Evolutionary conservation across 2,888 invertebrate genomes (phyloP).

Genomic region (Agonopterix subpropinquella): DNA sequence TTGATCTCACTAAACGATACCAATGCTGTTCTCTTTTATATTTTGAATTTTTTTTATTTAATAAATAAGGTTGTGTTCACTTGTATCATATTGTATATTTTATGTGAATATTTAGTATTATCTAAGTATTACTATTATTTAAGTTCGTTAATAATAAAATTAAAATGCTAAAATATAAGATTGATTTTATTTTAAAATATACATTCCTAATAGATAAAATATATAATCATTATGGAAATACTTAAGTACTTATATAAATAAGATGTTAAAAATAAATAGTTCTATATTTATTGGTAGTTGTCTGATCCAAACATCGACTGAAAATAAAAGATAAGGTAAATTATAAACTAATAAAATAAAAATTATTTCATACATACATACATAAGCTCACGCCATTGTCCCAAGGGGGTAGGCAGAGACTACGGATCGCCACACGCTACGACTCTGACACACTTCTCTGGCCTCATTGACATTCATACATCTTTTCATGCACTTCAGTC

Average conservation of each 20-base stretch:
- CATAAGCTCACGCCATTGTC: no score
- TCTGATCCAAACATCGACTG: slow-evolving; percentile 69
- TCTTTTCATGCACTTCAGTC: no score
- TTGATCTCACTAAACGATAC: slow-evolving; percentile 23
- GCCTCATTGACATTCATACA: no score
- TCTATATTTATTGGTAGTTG: slow-evolving; percentile 46
- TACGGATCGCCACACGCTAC: no score
- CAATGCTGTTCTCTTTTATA: slow-evolving; percentile 26
- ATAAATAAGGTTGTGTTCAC: slow-evolving; percentile 39
- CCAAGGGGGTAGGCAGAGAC: no score
- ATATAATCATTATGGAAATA: slow-evolving; percentile 10
- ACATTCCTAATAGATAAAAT: background rate
- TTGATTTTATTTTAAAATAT: background rate
- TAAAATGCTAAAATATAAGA: background rate
- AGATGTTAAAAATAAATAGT: slow-evolving; percentile 1
- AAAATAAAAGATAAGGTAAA: slow-evolving; percentile 37
- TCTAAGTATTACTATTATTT: slow-evolving; percentile 21
- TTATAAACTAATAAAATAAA: slow-evolving; percentile 7
- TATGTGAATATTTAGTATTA: slow-evolving; percentile 11
- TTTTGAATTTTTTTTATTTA: slow-evolving; percentile 6
- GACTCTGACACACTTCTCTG: no score
- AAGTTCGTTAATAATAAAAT: slow-evolving; percentile 23
- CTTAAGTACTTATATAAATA: slow-evolving; percentile 12
- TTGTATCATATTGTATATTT: slow-evolving; percentile 12
- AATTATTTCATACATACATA: background rate